These are phyloP conservation scores for Dioctria linearis DNA, from an alignment of 2,888 invertebrate genomes.

Conservation along the genomic window DNA sequence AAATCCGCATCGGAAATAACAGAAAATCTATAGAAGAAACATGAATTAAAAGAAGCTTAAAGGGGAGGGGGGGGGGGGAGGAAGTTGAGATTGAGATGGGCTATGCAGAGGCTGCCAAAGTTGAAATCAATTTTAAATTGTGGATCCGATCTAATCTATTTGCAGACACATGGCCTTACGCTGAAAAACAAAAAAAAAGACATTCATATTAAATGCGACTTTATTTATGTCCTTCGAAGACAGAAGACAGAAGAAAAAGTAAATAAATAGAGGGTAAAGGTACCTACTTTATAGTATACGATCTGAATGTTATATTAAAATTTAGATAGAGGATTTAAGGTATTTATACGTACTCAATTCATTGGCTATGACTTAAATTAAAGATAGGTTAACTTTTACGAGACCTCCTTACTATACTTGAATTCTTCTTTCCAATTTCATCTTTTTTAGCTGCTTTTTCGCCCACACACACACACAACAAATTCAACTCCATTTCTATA, in stretches of 20 bases:
- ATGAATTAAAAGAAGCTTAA: conserved; percentile 14
- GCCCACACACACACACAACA: conserved; percentile 21
- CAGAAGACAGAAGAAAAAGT: not conserved
- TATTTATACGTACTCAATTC: conserved; percentile 5
- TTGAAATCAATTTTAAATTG: conserved; percentile 31
- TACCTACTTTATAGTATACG: too few relatives aligned
- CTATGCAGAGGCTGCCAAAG: not conserved
- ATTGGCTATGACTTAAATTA: conserved; percentile 17
- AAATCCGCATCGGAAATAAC: not conserved
- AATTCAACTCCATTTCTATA: conserved; percentile 31
- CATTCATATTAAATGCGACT: conserved; percentile 30
- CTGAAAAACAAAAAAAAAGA: not conserved
- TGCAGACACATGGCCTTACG: not conserved
- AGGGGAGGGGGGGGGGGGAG: not conserved
- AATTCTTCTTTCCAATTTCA: conserved; percentile 13
- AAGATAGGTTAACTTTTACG: conserved; percentile 2
- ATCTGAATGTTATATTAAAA: not conserved
- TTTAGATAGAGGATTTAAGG: conserved; percentile 24
- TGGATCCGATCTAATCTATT: conserved; percentile 21
- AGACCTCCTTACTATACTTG: not conserved
- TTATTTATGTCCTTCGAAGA: conserved; percentile 4
- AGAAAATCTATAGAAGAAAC: conserved; percentile 22
- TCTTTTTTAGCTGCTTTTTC: not conserved
- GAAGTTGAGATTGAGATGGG: too few relatives aligned
- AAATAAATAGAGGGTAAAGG: too few relatives aligned